A percentile compares a stretch with the other conserved stretches of the same genome.
Conservation (phyloP, 2,797 vertebrate species). For the Falco novaeseelandiae region DNA sequence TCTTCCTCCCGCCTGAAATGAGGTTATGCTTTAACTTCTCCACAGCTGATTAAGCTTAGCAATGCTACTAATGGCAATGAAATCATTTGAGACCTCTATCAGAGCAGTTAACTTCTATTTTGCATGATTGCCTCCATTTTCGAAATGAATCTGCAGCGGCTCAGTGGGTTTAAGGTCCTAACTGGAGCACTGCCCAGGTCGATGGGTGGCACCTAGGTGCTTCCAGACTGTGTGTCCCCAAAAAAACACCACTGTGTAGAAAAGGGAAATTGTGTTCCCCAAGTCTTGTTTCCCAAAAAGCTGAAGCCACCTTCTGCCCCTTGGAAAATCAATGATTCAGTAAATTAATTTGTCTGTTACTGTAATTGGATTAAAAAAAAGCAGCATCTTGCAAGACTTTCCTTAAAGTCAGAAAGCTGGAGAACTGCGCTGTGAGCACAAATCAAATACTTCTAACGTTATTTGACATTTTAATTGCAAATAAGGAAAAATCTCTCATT, state of each 20-base stretch:
- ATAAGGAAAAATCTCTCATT: not conserved
- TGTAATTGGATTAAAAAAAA: conserved; percentile 47
- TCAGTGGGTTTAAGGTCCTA: not conserved
- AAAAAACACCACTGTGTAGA: not conserved
- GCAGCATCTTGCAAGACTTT: conserved; percentile 24
- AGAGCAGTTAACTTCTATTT: conserved; percentile 28
- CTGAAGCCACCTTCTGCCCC: conserved; percentile 38
- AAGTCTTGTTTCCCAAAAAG: conserved; percentile 4
- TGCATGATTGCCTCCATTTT: conserved; percentile 18
- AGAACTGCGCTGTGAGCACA: conserved; percentile 5
- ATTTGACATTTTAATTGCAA: conserved; percentile 49
- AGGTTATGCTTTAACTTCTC: not conserved
- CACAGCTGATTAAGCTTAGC: conserved; percentile 24
- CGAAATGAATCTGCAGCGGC: not conserved
- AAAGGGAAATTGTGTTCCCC: not conserved
- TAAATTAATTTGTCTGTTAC: conserved; percentile 65
- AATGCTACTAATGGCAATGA: not conserved
- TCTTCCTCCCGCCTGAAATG: not conserved
- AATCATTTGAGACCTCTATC: not conserved
- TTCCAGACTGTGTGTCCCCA: not conserved
- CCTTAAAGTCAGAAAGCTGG: conserved; percentile 6
- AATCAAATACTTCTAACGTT: conserved; percentile 4
- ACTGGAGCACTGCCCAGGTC: not conserved
- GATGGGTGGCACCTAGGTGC: not conserved
- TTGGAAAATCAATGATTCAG: conserved; percentile 67